Base-by-base conservation (phyloP, 1,140 invertebrate genomes). In the Batillaria attramentaria region DNA sequence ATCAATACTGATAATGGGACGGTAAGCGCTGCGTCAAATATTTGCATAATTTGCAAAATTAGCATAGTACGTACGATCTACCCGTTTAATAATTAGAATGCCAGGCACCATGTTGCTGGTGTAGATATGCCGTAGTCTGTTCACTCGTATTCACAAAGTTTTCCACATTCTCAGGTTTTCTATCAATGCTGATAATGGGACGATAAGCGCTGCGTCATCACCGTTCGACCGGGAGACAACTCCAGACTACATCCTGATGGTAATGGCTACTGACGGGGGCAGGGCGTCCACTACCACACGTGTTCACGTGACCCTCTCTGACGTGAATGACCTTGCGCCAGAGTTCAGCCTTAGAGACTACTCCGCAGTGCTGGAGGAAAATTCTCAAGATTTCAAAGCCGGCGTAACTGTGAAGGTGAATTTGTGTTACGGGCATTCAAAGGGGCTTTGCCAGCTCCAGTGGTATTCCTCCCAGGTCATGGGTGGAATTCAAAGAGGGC, bases 181-280 rank as follows among this genome's bases (percentile, higher is more conserved):
- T 46, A 78, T 81, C 69, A 16, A 69, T 54, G 66, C 31, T n/a
- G 20, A 6, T 0, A 72, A 72, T 18, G 80, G 80, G 6, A 43
- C 76, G 28, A 82, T 82, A n/a, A 43, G 31, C 10, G 65, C 73
- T 28, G 65, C 41, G 18, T 24, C 28, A 41, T 46, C 31, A 39
- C 3, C 54, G 31, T 92, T 35, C 28, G 72, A 79, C 60, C 37
- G 54, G 24, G 78, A 79, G 39, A 79, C 37, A 10, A 72, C 50
- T 0, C 57, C 72, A n/a, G 65, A 70, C 2, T 79, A 79, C 41
- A 74, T 43, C 18, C 69, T 79, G 70, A 79, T 72, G n/a, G 70
- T 79, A 10, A 42, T 74, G 35, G 78, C 72, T 4, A 50, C 78
- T 43, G 78, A 79, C 41, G 72, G 78, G 18, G 78, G 78, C 43